Evolutionary conservation across 1,140 invertebrate species (phyloP).

Genomic region (Diuraphis noxia): DNA sequence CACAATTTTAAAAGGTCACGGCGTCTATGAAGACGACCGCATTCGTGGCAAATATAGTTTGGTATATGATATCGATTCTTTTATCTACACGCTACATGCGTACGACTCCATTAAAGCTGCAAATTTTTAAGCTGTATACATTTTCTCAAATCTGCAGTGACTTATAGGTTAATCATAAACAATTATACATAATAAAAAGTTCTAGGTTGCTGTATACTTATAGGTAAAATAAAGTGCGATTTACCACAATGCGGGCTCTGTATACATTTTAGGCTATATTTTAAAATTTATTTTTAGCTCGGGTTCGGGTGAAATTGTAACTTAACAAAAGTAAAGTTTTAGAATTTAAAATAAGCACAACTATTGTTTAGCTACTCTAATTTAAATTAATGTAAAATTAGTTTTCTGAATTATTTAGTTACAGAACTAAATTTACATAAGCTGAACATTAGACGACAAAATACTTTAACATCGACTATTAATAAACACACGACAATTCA

Average conservation of each 20-base stretch:
- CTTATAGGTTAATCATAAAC: neutral
- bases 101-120: neutral
- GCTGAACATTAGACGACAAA: neutral
- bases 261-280: neutral
- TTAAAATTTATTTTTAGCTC: neutral
- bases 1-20: neutral
- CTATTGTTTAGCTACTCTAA: neutral
- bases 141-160: neutral
- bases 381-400: neutral
- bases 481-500: neutral
- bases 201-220: neutral
- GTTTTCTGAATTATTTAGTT: neutral
- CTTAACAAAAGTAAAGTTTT: neutral
- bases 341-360: neutral
- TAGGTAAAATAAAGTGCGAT: neutral
- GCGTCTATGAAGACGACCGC: neutral
- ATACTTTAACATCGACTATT: neutral
- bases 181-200: neutral
- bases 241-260: neutral
- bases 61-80: neutral
- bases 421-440: neutral
- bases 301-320: neutral
- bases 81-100: neutral
- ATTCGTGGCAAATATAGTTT: neutral
- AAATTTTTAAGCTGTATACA: too few relatives aligned